Evolutionary conservation across 2,113 vertebrate genomes (phyloP), one percentile per base, ranked within the genome.

Genomic region (Marcusenius ussheri): DNA sequence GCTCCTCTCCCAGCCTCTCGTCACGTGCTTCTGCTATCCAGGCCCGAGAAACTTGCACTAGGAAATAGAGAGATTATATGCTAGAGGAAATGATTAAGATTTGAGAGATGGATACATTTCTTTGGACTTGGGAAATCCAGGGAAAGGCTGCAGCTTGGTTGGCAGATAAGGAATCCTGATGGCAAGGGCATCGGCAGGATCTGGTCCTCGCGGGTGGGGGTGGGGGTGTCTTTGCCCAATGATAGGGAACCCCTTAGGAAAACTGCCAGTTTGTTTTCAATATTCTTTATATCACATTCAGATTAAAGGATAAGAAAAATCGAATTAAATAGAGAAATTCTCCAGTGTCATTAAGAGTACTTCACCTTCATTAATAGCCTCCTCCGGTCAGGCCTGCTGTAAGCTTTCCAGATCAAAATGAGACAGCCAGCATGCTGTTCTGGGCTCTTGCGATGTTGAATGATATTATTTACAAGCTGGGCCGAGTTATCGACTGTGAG

Each of bases 381-480:
- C 46, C 10, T 51, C 45, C 85, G 0, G 49, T 51, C 85, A 87
- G 27, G 11, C 85, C 47, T 53, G 49, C 85, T 87, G n/a, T 87
- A 51, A 51, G 85, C 85, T 51, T 27, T 87, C 85, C n/a, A 51
- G 47, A 31, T 51, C 85, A 17, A 53, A 87, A 46, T 87, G 85
- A 87, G 85, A 4, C 15, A 87, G 49, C 85, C 10, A 87, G 46
- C 85, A 17, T 51, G 11, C 27, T 87, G 49, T 35, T 27, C 24
- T 31, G 49, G 27, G 5, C 15, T 21, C 47, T 87, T 87, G 62
- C 50, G 85, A 50, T 86, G 83, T 24, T 86, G 45, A 45, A 86
- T 39, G 83, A 24, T 51, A 87, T 87, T 87, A 87, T 87, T 87
- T 87, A 87, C 85, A 87, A 51, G 85, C 85, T 51, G n/a, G 84